Evolutionary conservation across 2,797 vertebrate genomes (phyloP).

Genomic region (Muraenolepis orangiensis): DNA sequence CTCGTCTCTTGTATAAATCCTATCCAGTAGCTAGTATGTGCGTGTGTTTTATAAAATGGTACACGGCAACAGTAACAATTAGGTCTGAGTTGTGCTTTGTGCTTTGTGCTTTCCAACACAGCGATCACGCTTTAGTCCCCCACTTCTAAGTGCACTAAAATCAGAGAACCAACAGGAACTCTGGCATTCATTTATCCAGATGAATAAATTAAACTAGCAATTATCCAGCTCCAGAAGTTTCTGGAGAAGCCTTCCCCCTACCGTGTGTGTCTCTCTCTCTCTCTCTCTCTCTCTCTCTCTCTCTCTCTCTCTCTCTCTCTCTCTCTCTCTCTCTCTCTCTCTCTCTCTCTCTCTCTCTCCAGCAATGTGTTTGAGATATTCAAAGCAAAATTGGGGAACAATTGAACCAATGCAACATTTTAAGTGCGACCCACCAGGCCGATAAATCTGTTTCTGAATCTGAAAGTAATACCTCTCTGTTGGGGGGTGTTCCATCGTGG

Average conservation of each 20-base stretch:
- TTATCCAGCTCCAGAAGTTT: background rate
- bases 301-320: background rate
- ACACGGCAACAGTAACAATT: no score
- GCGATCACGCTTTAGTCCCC: background rate
- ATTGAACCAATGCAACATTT: conserved; percentile 22
- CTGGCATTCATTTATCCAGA: background rate
- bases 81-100: no score
- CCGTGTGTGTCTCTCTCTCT: no score
- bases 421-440: conserved; percentile 24
- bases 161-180: background rate
- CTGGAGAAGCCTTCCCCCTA: background rate
- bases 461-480: background rate
- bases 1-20: background rate
- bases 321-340: no score
- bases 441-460: background rate
- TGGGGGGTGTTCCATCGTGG: conserved; percentile 15
- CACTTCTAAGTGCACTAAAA: background rate
- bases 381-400: conserved; percentile 15
- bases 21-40: background rate
- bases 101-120: no score
- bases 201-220: background rate
- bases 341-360: background rate
- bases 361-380: conserved; percentile 15
- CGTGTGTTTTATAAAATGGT: background rate
- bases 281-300: no score